Evolutionary conservation across 2,113 vertebrate species (phyloP), one percentile per base, ranked within the genome.

Genomic region (Oncorhynchus nerka): DNA sequence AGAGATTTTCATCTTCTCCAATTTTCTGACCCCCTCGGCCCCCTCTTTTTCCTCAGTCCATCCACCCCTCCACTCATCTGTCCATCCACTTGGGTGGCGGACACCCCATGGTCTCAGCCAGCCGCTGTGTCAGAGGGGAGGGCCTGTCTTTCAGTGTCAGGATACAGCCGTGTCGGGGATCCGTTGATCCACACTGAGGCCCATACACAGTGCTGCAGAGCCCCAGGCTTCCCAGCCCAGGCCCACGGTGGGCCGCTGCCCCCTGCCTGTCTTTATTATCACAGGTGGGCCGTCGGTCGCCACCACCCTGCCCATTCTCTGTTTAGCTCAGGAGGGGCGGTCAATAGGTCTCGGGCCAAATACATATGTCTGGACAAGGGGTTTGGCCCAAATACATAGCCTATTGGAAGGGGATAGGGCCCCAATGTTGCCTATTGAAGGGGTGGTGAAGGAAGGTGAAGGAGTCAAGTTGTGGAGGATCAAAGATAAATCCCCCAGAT

Each of bases 71-170:
- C 65, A 22, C 88, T 85, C 79, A 51, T 72, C 61, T 22, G 59
- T 69, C 68, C 75, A 76, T 87, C 85, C 72, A 86, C 90, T 85
- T 93, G 93, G 93, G 92, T 92, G 92, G 91, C 87, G 84, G 84
- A 81, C 61, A 70, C 84, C 89, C 85, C 70, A 83, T 81, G 76
- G 85, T 72, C 83, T 88, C 76, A 7, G 66, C 76, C 80, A 73
- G 77, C 78, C 74, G 12, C 75, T 30, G 73, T 90, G 91, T 92
- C 90, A 92, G 89, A 90, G 88, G 82, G 85, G 92, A 91, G 85
- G 86, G 77, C 85, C 84, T 84, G 86, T 94, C 93, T 94, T 91
- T 94, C 93, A 94, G 83, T 89, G 74, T 90, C 85, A 81, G 85
- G 85, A 83, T 89, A 80, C 87, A 65, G 79, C 66, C 20, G 22